phyloP scores from a whole-genome alignment of 2,888 invertebrate species.

The Tachystola acroxantha region DNA sequence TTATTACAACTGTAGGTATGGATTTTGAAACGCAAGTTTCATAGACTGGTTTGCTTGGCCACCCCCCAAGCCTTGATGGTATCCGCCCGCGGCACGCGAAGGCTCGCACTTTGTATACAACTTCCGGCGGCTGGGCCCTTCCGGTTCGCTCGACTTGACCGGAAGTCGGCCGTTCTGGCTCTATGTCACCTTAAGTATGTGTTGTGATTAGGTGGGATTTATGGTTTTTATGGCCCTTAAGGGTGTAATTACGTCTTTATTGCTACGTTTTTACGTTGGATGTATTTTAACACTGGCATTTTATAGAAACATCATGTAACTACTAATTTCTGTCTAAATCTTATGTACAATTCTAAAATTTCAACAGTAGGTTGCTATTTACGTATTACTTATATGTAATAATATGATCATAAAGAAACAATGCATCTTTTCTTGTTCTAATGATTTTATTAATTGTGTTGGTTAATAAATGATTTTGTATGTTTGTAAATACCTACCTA shows the following conservation, averaged over 20 bases:
- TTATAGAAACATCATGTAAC: not conserved
- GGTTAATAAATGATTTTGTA: too few species aligned
- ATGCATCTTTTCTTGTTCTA: too few species aligned
- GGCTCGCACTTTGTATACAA: conserved; percentile 74
- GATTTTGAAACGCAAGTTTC: conserved; percentile 9
- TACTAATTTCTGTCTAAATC: not conserved
- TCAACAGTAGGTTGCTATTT: too few species aligned
- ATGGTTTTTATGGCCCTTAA: conserved; percentile 38
- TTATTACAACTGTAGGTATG: too few species aligned
- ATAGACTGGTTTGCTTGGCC: conserved; percentile 13
- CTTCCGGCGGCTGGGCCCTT: conserved; percentile 54
- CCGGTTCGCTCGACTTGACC: conserved; percentile 47
- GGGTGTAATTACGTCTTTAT: conserved; percentile 49
- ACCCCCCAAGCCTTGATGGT: conserved; percentile 15
- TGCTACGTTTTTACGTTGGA: conserved; percentile 6
- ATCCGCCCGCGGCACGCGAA: conserved; percentile 52
- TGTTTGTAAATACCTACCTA: too few species aligned
- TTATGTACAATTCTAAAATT: too few species aligned
- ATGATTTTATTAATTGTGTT: too few species aligned
- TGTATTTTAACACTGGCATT: not conserved
- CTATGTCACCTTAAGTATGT: conserved; percentile 69
- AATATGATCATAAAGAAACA: too few species aligned
- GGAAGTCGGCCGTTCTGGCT: conserved; percentile 59
- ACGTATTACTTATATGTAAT: too few species aligned
- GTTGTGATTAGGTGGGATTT: conserved; percentile 65